phyloP scores from a whole-genome alignment of 2,888 invertebrate genomes.

The Drosophila parthenogenetica region DNA sequence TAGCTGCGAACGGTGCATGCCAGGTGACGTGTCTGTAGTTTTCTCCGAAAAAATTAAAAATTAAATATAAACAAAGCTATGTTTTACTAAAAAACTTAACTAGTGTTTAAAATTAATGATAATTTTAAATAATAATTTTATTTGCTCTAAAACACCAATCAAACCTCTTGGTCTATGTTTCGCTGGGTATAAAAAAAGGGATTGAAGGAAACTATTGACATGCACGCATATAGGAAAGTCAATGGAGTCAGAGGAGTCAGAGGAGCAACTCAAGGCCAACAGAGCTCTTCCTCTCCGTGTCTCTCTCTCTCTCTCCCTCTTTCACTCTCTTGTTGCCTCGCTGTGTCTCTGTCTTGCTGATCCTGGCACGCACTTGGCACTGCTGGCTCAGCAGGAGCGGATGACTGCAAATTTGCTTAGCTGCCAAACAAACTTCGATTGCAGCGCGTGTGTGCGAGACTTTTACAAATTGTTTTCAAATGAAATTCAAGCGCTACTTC shows the following conservation, averaged over 20 bases:
- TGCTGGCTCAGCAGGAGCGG: constrained; percentile 63
- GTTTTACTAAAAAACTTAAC: too few species aligned
- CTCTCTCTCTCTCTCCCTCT: neutral
- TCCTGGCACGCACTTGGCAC: constrained; percentile 51
- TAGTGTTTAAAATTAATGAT: too few species aligned
- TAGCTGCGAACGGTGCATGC: too few species aligned
- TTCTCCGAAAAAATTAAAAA: too few species aligned
- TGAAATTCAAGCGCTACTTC: constrained; percentile 64
- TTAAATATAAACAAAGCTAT: too few species aligned
- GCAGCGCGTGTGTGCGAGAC: constrained; percentile 52
- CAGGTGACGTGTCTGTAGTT: too few species aligned
- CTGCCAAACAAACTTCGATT: constrained; percentile 80
- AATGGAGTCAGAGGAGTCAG: constrained; percentile 1
- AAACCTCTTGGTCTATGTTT: neutral
- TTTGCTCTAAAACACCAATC: too few species aligned
- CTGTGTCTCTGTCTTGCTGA: constrained; percentile 22
- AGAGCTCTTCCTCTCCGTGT: constrained; percentile 1
- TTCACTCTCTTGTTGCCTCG: neutral
- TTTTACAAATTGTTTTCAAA: constrained; percentile 82
- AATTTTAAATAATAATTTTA: too few species aligned
- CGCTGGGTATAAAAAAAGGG: neutral
- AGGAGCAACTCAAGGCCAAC: constrained; percentile 40
- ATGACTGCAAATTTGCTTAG: constrained; percentile 72
- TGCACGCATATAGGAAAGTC: constrained; percentile 38
- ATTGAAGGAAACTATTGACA: constrained; percentile 34